Evolutionary conservation across 2,888 invertebrate species (phyloP), one percentile per base, ranked within the genome.

Genomic region (Stratiomys singularior): DNA sequence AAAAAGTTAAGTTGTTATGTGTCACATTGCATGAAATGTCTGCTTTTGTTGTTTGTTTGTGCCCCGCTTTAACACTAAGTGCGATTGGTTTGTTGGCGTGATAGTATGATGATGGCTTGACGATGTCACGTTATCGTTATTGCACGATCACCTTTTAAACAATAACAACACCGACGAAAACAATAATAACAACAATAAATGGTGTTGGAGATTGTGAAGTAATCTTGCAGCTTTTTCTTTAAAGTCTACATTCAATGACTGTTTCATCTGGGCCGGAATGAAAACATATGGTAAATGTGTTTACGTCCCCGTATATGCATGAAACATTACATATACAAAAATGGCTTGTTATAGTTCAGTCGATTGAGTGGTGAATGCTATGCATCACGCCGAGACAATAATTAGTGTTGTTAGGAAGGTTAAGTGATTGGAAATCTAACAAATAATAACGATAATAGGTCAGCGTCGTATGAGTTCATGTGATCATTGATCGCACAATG

Each of bases 1-100:
- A n/a, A 52, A 60, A 60, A 60, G 58, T 60, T 60, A 60, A 60
- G 58, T 60, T 23, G 58, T 60, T 60, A 60, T 60, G 58, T 60
- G 58, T 60, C 58, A 60, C 58, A 60, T 60, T 60, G 58, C 58
- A 60, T 60, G 58, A 25, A 60, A 60, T 60, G 58, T 25, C 58
- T 60, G 58, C 52, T n/a, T n/a, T 52, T 52, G 52, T 18, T 37
- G 37, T 4, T 52, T 15, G 52, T 52, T 52, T 52, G 37, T 15
- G 52, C 52, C 7, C 18, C 52, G 3, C 18, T 9, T 5, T 37
- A 3, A 37, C 3, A 37, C 9, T 9, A 9, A 37, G 37, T 37
- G 52, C 15, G 52, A 4, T 52, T 4, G 3, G n/a, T 9, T 13
- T 52, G 52, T 18, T 13, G 52, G 15, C 15, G 18, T 52, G 52